Conservation (phyloP, 2,888 invertebrate species). For the Cheilosia variabilis region DNA sequence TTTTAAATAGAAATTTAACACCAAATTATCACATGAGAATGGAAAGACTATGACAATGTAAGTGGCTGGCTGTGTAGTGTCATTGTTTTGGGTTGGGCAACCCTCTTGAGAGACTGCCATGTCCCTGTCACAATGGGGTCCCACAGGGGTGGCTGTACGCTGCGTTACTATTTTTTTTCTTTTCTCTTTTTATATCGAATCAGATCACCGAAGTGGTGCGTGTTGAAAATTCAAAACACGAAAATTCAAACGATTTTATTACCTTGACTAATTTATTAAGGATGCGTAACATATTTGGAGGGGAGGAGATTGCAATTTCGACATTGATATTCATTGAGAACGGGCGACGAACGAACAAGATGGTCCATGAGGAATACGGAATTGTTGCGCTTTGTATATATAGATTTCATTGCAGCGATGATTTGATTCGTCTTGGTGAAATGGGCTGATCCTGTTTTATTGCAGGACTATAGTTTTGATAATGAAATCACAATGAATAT, state of each 20-base stretch:
- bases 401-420: slow-evolving; percentile 49
- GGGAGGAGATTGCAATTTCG: slow-evolving; percentile 28
- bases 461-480: slow-evolving; percentile 36
- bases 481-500: slow-evolving; percentile 74
- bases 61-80: slow-evolving; percentile 60
- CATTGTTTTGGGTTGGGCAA: slow-evolving; percentile 55
- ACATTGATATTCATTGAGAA: slow-evolving; percentile 63
- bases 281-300: slow-evolving; percentile 42
- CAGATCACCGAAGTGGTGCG: slow-evolving; percentile 23
- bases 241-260: slow-evolving; percentile 59
- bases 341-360: neutral
- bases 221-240: slow-evolving; percentile 28
- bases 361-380: neutral
- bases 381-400: slow-evolving; percentile 48
- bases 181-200: slow-evolving; percentile 37
- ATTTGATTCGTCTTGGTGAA: slow-evolving; percentile 73
- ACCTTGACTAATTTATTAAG: slow-evolving; percentile 73
- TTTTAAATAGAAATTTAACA: slow-evolving; percentile 79
- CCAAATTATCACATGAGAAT: slow-evolving; percentile 77
- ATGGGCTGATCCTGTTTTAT: slow-evolving; percentile 68
- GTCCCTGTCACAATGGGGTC: slow-evolving; percentile 38
- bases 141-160: slow-evolving; percentile 57
- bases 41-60: slow-evolving; percentile 73
- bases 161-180: slow-evolving; percentile 48
- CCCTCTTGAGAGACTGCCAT: slow-evolving; percentile 52